Percentiles rank a stretch among this genome's conserved stretches.
phyloP scores from a whole-genome alignment of 2,113 vertebrate species.

The Chionomys nivalis region DNA sequence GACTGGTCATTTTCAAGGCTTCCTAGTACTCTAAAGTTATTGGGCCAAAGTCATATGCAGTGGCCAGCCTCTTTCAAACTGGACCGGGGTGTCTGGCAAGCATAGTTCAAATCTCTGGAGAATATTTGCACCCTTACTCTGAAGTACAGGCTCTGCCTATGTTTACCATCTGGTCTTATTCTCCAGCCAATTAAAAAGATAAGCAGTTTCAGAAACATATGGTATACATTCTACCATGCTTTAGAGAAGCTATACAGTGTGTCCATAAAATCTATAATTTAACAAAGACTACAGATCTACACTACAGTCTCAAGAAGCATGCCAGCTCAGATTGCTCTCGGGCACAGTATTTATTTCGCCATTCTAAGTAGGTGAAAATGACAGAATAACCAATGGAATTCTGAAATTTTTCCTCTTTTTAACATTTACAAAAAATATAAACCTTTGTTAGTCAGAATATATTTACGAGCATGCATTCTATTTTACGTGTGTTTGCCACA shows the following conservation, averaged over 20 bases:
- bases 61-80: slow-evolving; percentile 51
- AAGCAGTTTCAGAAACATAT: slow-evolving; percentile 70
- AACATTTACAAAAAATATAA: neutral
- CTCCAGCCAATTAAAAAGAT: slow-evolving; percentile 74
- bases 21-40: neutral
- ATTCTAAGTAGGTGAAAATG: slow-evolving; percentile 55
- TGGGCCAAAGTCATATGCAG: slow-evolving; percentile 21
- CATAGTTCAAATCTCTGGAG: slow-evolving; percentile 51
- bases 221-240: slow-evolving; percentile 49
- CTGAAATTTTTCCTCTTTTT: slow-evolving; percentile 34
- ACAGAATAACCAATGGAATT: neutral
- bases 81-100: slow-evolving; percentile 37
- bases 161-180: slow-evolving; percentile 76
- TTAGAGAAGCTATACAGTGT: slow-evolving; percentile 35
- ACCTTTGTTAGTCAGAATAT: neutral
- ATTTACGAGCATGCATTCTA: neutral
- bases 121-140: slow-evolving; percentile 62
- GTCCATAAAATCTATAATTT: slow-evolving; percentile 67
- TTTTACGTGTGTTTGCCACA: neutral
- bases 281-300: slow-evolving; percentile 45
- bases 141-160: slow-evolving; percentile 60
- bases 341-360: neutral
- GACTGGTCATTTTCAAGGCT: neutral
- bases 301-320: slow-evolving; percentile 14
- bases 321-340: slow-evolving; percentile 35